Evolutionary conservation across 2,888 invertebrate genomes (phyloP).

Genomic region (Synanthedon tipuliformis): DNA sequence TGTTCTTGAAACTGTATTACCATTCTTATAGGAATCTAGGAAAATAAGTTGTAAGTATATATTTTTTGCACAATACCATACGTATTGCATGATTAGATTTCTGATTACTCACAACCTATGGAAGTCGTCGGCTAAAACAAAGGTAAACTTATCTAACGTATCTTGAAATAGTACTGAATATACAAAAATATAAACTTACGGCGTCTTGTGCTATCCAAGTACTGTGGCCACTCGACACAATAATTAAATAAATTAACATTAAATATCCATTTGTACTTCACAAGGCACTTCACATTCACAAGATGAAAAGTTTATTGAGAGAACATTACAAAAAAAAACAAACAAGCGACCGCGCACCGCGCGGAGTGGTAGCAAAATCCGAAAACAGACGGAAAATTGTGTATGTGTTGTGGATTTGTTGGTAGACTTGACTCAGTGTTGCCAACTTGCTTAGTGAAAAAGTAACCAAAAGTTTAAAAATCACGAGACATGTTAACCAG

Average conservation of each 20-base stretch:
- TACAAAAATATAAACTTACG: conserved; percentile 28
- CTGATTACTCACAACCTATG: neutral
- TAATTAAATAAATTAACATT: conserved; percentile 26
- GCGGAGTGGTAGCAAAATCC: conserved; percentile 27
- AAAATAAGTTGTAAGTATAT: no score
- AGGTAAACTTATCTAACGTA: conserved; percentile 12
- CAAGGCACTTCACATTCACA: conserved; percentile 49
- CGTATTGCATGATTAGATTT: conserved; percentile 25
- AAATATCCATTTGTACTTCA: conserved; percentile 50
- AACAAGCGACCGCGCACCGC: conserved; percentile 28
- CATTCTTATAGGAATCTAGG: no score
- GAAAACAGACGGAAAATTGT: conserved; percentile 16
- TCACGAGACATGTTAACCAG: no score
- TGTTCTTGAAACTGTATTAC: no score
- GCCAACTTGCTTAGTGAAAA: no score
- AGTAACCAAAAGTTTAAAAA: no score
- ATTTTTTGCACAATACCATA: no score
- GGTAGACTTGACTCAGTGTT: no score
- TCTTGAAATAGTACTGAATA: conserved; percentile 4
- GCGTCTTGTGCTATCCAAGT: conserved; percentile 17
- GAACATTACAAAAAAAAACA: conserved; percentile 7
- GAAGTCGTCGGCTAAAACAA: conserved; percentile 20
- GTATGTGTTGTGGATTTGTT: neutral
- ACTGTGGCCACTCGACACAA: conserved; percentile 28
- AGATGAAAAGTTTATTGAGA: conserved; percentile 19